Percentiles rank a stretch among this genome's conserved stretches.
Evolutionary conservation across 2,113 vertebrate genomes (phyloP).

Genomic region (Tychaedon coryphoeus): DNA sequence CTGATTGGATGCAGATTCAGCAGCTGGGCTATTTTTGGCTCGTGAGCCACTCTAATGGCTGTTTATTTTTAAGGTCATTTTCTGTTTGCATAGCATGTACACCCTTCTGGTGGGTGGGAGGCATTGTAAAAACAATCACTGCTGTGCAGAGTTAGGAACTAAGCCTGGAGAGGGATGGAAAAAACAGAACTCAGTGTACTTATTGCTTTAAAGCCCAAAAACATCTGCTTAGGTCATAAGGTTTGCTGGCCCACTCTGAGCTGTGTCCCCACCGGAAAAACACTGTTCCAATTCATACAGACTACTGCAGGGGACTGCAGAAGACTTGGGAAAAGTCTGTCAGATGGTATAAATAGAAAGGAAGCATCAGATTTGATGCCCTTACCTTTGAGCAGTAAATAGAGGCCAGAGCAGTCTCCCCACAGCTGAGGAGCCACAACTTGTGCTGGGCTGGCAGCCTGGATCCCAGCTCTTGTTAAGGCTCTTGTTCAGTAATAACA

Average conservation of each 20-base stretch:
- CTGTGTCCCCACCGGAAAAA: background rate
- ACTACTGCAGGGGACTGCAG: background rate
- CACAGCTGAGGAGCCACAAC: background rate
- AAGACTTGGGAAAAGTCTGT: background rate
- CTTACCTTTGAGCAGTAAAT: background rate
- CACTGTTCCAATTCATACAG: background rate
- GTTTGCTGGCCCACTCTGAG: background rate
- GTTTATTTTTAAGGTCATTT: slow-evolving; percentile 48
- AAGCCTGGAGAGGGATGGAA: background rate
- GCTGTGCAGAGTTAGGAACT: background rate
- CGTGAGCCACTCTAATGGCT: background rate
- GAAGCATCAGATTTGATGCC: background rate
- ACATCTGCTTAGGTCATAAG: slow-evolving; percentile 43
- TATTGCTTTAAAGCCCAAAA: background rate
- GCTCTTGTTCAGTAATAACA: background rate
- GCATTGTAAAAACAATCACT: background rate
- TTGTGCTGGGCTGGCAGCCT: background rate
- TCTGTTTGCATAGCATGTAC: slow-evolving; percentile 30
- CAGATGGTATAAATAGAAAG: background rate
- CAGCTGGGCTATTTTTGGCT: slow-evolving; percentile 36
- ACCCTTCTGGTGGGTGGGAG: slow-evolving; percentile 45
- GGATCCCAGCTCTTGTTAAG: background rate
- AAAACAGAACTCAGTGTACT: slow-evolving; percentile 7
- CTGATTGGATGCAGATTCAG: background rate
- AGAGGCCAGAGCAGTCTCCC: background rate